These are phyloP conservation scores for Aphodius sticticus DNA, from an alignment of 2,888 invertebrate species.

Conservation along the genomic window DNA sequence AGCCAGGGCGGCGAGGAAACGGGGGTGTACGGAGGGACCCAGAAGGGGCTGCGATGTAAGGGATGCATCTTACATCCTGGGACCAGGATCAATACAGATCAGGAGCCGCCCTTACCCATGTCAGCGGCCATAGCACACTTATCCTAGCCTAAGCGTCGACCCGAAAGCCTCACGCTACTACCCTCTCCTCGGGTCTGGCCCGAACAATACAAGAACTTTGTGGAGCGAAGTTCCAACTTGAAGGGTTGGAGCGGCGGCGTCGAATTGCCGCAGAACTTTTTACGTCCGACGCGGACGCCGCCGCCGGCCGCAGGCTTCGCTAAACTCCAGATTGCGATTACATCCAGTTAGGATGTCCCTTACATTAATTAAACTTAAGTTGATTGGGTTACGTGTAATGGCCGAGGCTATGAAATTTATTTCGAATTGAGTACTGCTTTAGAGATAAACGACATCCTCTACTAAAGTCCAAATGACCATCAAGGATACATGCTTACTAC, in stretches of 20 bases:
- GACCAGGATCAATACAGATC: slow-evolving; percentile 62
- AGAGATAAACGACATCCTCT: not conserved
- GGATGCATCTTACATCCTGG: slow-evolving; percentile 62
- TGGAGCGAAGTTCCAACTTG: slow-evolving; percentile 27
- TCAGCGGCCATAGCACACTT: slow-evolving; percentile 59
- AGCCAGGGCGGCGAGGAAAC: not conserved
- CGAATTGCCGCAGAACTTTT: not conserved
- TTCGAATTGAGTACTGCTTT: not conserved
- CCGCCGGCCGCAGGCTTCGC: not conserved
- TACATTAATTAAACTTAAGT: slow-evolving; percentile 4
- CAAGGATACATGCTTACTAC: too few relatives aligned
- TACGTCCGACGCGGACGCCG: not conserved
- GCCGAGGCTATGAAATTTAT: not conserved
- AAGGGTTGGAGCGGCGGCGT: not conserved
- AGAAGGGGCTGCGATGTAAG: slow-evolving; percentile 54
- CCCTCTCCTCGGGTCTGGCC: not conserved
- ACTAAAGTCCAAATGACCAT: too few relatives aligned
- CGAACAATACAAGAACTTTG: slow-evolving; percentile 45
- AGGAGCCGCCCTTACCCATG: slow-evolving; percentile 62
- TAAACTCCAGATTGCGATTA: not conserved
- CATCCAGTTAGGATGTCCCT: slow-evolving; percentile 4
- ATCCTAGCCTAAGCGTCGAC: slow-evolving; percentile 44
- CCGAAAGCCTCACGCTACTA: slow-evolving; percentile 42
- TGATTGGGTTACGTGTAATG: not conserved
- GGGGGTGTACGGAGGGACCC: slow-evolving; percentile 41